phyloP scores from a whole-genome alignment of 2,113 vertebrate genomes.

The Cygnus buccinator region DNA sequence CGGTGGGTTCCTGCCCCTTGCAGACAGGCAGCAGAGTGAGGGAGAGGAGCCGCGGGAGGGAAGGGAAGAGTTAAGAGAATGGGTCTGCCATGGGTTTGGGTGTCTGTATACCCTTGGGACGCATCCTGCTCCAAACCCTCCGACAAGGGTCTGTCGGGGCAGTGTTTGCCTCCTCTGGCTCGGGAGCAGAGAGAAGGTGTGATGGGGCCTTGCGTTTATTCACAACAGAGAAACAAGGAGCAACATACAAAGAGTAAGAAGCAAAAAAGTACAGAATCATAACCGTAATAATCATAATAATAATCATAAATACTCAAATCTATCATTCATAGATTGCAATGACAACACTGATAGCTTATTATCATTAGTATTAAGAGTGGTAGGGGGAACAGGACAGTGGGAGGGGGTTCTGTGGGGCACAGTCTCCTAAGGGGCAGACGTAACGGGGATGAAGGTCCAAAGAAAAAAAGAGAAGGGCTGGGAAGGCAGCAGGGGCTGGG shows the following conservation, averaged over 20 bases:
- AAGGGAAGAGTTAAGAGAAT: conserved; percentile 9
- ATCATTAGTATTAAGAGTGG: conserved; percentile 70
- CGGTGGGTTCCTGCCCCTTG: neutral
- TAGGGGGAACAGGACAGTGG: conserved; percentile 21
- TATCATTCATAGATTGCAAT: conserved; percentile 78
- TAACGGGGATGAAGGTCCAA: conserved; percentile 7
- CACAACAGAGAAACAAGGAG: conserved; percentile 74
- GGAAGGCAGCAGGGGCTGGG: conserved; percentile 19
- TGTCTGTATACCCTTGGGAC: conserved; percentile 7
- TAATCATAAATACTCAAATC: conserved; percentile 77
- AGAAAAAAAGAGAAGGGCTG: conserved; percentile 34
- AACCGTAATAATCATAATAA: conserved; percentile 65
- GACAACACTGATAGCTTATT: conserved; percentile 79
- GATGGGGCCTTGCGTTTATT: conserved; percentile 65
- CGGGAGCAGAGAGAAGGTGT: conserved; percentile 52
- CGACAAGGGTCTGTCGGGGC: neutral
- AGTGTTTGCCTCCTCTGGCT: neutral
- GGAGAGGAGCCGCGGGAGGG: neutral
- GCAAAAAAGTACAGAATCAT: conserved; percentile 75
- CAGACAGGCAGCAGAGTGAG: neutral
- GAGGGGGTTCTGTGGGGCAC: conserved; percentile 17
- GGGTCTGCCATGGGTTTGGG: neutral
- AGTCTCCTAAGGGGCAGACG: conserved; percentile 29
- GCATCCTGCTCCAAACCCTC: conserved; percentile 14
- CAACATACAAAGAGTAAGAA: conserved; percentile 75